Conservation (phyloP, 2,888 invertebrate species). For the Phlogophora meticulosa region DNA sequence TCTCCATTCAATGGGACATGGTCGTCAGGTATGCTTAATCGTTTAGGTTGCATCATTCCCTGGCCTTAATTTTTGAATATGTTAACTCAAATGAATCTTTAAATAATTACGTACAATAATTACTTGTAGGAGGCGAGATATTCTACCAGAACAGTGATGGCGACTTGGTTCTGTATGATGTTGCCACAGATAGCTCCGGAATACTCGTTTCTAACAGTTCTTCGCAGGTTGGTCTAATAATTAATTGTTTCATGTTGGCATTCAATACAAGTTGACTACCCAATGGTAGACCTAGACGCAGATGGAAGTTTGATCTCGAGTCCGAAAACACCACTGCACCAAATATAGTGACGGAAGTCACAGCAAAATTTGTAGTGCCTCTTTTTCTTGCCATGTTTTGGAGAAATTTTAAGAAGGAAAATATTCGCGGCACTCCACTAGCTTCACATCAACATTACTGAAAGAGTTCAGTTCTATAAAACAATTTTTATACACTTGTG, state of each 20-base stretch:
- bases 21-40: constrained; percentile 91
- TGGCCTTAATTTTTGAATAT: no score
- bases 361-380: no score
- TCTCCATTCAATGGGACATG: constrained; percentile 95
- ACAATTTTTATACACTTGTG: no score
- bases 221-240: constrained; percentile 81
- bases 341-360: neutral
- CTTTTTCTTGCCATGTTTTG: no score
- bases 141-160: constrained; percentile 92
- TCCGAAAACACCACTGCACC: neutral
- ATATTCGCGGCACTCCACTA: no score
- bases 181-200: constrained; percentile 79
- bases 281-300: no score
- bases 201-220: constrained; percentile 84
- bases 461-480: no score
- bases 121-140: constrained; percentile 92
- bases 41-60: no score
- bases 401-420: no score
- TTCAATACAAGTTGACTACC: neutral
- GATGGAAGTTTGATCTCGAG: neutral
- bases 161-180: constrained; percentile 90
- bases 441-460: no score
- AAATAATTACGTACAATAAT: no score
- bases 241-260: neutral
- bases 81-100: no score